Evolutionary conservation across 2,888 invertebrate genomes (phyloP), one percentile per base, ranked within the genome.

Genomic region (Harpalus rufipes): DNA sequence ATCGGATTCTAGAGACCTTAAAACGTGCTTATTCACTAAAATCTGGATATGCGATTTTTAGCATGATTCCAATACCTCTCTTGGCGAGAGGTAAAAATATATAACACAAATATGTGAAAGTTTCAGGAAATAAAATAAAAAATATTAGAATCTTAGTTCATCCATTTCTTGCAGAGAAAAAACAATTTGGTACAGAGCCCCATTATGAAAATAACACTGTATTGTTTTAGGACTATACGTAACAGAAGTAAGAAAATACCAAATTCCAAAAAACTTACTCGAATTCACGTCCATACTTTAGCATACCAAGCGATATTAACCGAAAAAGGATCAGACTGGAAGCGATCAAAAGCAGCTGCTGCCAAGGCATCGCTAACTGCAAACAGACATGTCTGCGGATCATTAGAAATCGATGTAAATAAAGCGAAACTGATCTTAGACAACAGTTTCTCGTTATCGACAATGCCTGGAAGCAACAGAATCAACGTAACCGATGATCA

Each of bases 261-360:
- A 10, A 92, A 93, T 86, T 91, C 92, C 0, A 93, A 96, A 76
- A 91, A 92, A 86, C 89, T 97, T 16, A 95, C 96, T 0, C 92
- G 97, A 83, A 93, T 97, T 44, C 97, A 97, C 89, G 95, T 97
- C 0, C 97, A 97, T 89, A 97, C 97, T 0, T 90, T 97, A 87
- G 97, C 97, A n/a, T 97, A 96, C 89, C 97, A 97, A 91, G 96
- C 96, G 3, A 95, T 97, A 87, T 90, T 97, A 87, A 95, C 95
- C 0, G 94, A 94, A 0, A 94, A 93, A 87, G 92, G 92, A 65
- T 94, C 95, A 0, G 89, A 93, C 7, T 97, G 97, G 97, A 96
- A 94, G 87, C 94, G 96, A 88, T 95, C 95, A 0, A 93, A 94
- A 89, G 95, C 95, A 14, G 96, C 96, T 0, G 95, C 96, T 1